phyloP scores from a whole-genome alignment of 2,797 vertebrate genomes.

The Catharus ustulatus region DNA sequence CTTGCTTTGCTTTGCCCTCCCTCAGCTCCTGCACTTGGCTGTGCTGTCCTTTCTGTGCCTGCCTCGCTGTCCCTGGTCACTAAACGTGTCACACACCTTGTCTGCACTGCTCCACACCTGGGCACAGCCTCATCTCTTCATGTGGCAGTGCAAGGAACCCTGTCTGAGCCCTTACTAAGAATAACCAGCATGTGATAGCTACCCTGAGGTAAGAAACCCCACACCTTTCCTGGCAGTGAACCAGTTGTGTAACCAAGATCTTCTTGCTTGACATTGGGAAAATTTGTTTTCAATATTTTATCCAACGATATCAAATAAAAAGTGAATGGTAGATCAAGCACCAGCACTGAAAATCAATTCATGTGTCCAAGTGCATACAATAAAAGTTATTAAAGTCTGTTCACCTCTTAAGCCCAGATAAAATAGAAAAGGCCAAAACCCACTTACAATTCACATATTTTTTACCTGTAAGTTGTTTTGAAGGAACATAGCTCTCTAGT shows the following conservation, averaged over 20 bases:
- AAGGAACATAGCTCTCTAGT: neutral
- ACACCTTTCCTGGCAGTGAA: neutral
- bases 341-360: neutral
- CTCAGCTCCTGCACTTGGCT: neutral
- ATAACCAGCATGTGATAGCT: neutral
- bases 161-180: neutral
- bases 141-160: neutral
- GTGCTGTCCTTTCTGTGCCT: neutral
- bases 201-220: neutral
- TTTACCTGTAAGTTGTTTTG: neutral
- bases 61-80: neutral
- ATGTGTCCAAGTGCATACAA: neutral
- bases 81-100: accelerated
- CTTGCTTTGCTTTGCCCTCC: neutral
- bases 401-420: neutral
- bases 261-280: neutral
- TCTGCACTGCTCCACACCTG: neutral
- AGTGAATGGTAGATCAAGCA: neutral
- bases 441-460: neutral
- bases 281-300: neutral
- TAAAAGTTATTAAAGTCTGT: neutral
- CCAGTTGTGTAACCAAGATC: neutral
- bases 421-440: neutral
- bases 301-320: neutral
- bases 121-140: neutral